These are phyloP conservation scores for Labeo calbasu DNA, from an alignment of 2,797 vertebrate genomes.

Conservation along the genomic window DNA sequence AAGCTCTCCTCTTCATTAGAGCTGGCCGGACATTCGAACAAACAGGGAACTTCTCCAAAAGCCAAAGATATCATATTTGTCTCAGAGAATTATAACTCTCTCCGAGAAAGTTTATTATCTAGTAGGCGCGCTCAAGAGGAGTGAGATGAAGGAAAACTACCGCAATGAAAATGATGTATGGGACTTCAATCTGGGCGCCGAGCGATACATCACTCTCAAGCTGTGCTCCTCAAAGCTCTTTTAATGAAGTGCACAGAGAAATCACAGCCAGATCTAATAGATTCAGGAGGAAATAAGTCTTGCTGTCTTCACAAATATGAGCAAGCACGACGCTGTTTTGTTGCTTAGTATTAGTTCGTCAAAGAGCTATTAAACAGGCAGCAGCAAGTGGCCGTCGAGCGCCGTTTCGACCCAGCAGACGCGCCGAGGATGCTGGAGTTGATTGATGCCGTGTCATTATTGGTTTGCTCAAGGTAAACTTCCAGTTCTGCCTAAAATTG, in stretches of 20 bases:
- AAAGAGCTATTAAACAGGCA: slow-evolving; percentile 57
- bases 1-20: slow-evolving; percentile 22
- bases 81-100: slow-evolving; percentile 66
- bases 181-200: slow-evolving; percentile 71
- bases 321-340: slow-evolving; percentile 61
- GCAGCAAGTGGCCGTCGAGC: slow-evolving; percentile 45
- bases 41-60: slow-evolving; percentile 34
- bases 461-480: slow-evolving; percentile 31
- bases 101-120: slow-evolving; percentile 74
- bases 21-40: slow-evolving; percentile 13
- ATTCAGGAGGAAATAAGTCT: slow-evolving; percentile 67
- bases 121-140: slow-evolving; percentile 55
- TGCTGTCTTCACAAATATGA: slow-evolving; percentile 63
- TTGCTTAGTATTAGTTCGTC: slow-evolving; percentile 53
- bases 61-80: slow-evolving; percentile 66
- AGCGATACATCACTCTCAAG: slow-evolving; percentile 74
- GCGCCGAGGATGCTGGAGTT: slow-evolving; percentile 27
- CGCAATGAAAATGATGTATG: slow-evolving; percentile 81
- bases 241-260: slow-evolving; percentile 59
- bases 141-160: slow-evolving; percentile 67
- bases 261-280: slow-evolving; percentile 69
- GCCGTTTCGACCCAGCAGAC: slow-evolving; percentile 25
- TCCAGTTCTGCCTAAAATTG: not conserved
- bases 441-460: slow-evolving; percentile 46
- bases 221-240: slow-evolving; percentile 60